Percentiles rank a stretch among this genome's conserved stretches.
Conservation (phyloP, 2,888 invertebrate genomes). For the Lymantria monacha region DNA sequence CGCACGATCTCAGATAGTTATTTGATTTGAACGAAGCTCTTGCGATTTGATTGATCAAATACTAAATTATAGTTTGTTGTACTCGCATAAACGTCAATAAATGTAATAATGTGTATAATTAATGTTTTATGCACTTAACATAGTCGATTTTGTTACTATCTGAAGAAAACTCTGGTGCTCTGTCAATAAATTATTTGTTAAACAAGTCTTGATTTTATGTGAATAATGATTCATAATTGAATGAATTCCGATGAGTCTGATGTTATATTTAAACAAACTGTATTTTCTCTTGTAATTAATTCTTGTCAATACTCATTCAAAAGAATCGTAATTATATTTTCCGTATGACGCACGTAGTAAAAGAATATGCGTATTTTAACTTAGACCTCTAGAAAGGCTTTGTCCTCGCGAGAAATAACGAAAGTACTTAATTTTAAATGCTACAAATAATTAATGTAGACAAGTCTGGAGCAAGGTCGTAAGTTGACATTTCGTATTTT, state of each 20-base stretch:
- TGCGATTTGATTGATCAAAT: conserved; percentile 16
- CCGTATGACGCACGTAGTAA: too few species aligned
- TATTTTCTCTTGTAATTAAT: too few species aligned
- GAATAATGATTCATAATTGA: too few species aligned
- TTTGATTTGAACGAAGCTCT: conserved; percentile 22
- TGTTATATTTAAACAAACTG: too few species aligned
- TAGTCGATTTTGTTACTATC: conserved; percentile 6
- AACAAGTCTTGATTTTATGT: too few species aligned
- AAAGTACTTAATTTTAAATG: conserved; percentile 53
- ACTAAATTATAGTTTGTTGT: conserved; percentile 26
- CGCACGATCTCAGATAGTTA: conserved; percentile 24
- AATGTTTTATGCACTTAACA: conserved; percentile 14
- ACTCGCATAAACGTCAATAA: conserved; percentile 17
- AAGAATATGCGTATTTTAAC: too few species aligned
- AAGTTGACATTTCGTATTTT: conserved; percentile 66
- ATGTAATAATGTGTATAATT: conserved; percentile 28
- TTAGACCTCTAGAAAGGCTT: not conserved
- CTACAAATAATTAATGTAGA: conserved; percentile 60
- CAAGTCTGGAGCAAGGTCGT: conserved; percentile 64
- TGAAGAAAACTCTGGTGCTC: too few species aligned
- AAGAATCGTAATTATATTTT: too few species aligned
- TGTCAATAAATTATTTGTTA: too few species aligned
- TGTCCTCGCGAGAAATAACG: conserved; percentile 29
- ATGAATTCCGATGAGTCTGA: too few species aligned
- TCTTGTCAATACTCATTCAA: too few species aligned